Evolutionary conservation across 2,113 vertebrate genomes (phyloP).

Genomic region (Syngnathus typhle): DNA sequence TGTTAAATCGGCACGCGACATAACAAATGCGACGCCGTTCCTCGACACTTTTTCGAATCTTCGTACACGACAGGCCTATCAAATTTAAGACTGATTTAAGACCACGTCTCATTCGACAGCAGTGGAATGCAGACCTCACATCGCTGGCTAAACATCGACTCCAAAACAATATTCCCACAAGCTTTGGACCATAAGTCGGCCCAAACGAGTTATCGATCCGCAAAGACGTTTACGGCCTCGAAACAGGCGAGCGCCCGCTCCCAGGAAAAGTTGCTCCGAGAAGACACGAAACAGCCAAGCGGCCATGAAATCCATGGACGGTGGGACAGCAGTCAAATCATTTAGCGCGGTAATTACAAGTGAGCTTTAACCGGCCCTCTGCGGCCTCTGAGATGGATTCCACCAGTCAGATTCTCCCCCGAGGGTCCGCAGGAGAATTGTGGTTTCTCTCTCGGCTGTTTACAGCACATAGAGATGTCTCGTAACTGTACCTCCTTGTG

Average conservation of each 20-base stretch:
- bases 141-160: neutral
- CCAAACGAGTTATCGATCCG: conserved; percentile 48
- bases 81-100: neutral
- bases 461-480: conserved; percentile 42
- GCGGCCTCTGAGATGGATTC: conserved; percentile 55
- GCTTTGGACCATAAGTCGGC: conserved; percentile 23
- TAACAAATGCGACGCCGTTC: neutral
- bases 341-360: conserved; percentile 60
- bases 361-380: conserved; percentile 37
- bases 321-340: conserved; percentile 49
- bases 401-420: conserved; percentile 49
- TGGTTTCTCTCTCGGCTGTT: conserved; percentile 62
- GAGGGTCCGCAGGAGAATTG: conserved; percentile 45
- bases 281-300: conserved; percentile 28
- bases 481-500: conserved; percentile 54
- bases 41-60: no score
- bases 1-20: neutral
- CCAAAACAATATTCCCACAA: neutral
- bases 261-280: conserved; percentile 36
- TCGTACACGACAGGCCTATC: neutral
- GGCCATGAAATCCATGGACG: conserved; percentile 36
- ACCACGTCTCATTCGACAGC: neutral
- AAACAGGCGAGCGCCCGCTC: neutral
- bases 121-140: neutral
- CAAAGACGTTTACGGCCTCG: conserved; percentile 15